Percentiles rank a stretch among this genome's conserved stretches.
These are phyloP conservation scores for Cnemophilus loriae DNA, from an alignment of 2,113 vertebrate genomes.

Conservation along the genomic window DNA sequence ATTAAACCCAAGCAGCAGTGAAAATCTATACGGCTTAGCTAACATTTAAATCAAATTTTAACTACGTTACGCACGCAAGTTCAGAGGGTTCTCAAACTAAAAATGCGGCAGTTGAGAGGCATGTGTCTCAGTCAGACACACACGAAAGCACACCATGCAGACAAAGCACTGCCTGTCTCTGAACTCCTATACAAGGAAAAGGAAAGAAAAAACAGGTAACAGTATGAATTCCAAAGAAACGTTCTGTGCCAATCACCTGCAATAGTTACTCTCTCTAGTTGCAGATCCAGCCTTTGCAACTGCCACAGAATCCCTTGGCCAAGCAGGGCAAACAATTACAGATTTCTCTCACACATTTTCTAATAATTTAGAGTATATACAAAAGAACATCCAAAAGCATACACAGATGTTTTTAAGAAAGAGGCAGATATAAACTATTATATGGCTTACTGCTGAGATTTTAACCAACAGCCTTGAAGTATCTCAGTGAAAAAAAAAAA, in stretches of 20 bases:
- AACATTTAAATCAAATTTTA: neutral
- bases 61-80: neutral
- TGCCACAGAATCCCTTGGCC: neutral
- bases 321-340: neutral
- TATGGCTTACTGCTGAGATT: neutral
- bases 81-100: neutral
- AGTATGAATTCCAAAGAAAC: neutral
- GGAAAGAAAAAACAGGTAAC: neutral
- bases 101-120: neutral
- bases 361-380: neutral
- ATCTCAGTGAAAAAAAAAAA: neutral
- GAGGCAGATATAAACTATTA: neutral
- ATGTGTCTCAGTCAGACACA: neutral
- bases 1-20: neutral
- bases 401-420: neutral
- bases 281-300: neutral
- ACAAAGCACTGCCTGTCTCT: neutral
- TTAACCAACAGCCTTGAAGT: neutral
- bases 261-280: neutral
- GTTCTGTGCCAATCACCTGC: neutral
- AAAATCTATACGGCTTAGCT: neutral
- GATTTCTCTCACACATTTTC: neutral
- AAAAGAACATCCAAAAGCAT: neutral
- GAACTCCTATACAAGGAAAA: neutral
- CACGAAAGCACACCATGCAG: accelerated